Base-by-base conservation (phyloP, 2,888 invertebrate genomes). In the Caenorhabditis sp. region DNA sequence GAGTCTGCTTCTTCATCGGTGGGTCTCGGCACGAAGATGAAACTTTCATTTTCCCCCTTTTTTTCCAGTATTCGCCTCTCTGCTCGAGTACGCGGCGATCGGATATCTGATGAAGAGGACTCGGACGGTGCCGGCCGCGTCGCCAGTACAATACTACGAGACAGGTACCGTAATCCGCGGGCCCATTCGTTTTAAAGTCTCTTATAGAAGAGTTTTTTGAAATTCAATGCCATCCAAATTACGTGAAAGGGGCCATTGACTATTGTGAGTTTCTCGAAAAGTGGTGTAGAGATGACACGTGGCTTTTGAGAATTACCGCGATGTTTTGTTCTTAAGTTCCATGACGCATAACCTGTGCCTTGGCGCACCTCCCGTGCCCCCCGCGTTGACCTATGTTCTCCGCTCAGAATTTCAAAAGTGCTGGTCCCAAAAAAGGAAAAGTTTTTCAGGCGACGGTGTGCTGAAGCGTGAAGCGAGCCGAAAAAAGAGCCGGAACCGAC, bases 1-100 rank as follows among this genome's bases (percentile, higher is more conserved):
- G 89, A 8, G 87, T 89, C 11, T 90, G 89, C 73, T 90, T 90
- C 80, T 87, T 90, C 62, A 90, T 90, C 35, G 87, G 87, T 87
- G 2, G 13, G 5, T n/a, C 20, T 11, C 17, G 56, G n/a, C 17
- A 32, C 13, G 20, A 55, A 32, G n/a, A 7, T 30, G 30, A 30
- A 30, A 30, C 30, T 30, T 30, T 30, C 9, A 30, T n/a, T n/a
- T n/a, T 35, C 35, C 13, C 35, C 9, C 9, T 2, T 35, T 7
- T 30, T 22, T 75, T 86, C 41, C 71, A 86, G 88, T 88, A 8
- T 88, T 88, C 58, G 88, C 88, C 13, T 85, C 85, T 24, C 78
- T 88, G 20, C 53, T 88, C 46, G 88, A 88, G 75, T 88, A 88
- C 73, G 88, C 88, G 0, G 83, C 86, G 5, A 85, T 88, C 26